Base-by-base conservation (phyloP, 2,888 invertebrate genomes). In the Hymenopus coronatus region DNA sequence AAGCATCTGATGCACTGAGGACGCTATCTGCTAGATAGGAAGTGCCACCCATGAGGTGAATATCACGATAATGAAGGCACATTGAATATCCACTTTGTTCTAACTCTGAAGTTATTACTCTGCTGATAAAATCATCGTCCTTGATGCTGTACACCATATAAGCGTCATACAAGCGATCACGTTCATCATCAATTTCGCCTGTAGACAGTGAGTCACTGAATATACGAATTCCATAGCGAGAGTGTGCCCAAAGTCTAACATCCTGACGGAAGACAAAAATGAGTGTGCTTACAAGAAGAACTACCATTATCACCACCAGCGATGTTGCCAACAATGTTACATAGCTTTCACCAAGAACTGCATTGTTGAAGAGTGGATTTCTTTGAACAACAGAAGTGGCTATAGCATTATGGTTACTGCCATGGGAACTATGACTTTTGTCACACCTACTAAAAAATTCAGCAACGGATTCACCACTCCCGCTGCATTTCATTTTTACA, bases 121-220 rank as follows among this genome's bases (percentile, higher is more conserved):
- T 93, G 93, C 95, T 93, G 93, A 96, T 94, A 94, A 96, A 94
- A 94, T 96, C 93, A 94, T 97, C 95, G 92, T 98, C 97, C 91
- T 96, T 95, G 91, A 96, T 96, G 93, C 97, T 97, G 94, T 98
- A 98, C 90, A 97, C 96, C 92, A 98, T 95, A 94, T 98, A 98
- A 90, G 97, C 97, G 93, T 98, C 96, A 94, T 97, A 95, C 92
- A 95, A 93, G 92, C 96, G 94, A 93, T 95, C 93, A 93, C 93
- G 89, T 93, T 94, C 91, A 93, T 94, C 93, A 88, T 90, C 91
- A 28, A 89, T 87, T 40, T 91, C 91, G 20, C 88, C 90, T 14
- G 89, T 84, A 3, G 90, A 89, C 30, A 90, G 91, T 46, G 91
- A 90, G 93, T 95, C 91, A 86, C 90, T 89, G 82, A 93, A 94